Evolutionary conservation across 2,797 vertebrate genomes (phyloP).

Genomic region (Pangasius djambal): DNA sequence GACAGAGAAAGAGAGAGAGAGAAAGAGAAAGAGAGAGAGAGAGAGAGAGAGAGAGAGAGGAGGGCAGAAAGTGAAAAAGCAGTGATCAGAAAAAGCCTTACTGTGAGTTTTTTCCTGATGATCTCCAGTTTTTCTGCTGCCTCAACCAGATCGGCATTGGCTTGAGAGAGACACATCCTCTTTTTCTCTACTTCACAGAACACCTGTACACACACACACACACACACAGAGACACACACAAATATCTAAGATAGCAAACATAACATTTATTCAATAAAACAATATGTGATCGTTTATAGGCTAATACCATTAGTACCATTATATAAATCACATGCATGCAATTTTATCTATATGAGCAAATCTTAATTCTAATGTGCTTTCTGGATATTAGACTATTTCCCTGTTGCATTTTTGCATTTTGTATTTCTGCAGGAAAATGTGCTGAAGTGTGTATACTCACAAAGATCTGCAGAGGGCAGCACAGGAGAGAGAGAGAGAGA

Average conservation of each 20-base stretch:
- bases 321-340: background rate
- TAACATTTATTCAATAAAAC: background rate
- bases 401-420: background rate
- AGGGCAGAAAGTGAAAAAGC: background rate
- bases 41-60: background rate
- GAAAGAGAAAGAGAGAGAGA: background rate
- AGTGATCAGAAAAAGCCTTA: constrained; percentile 51
- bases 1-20: background rate
- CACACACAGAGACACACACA: background rate
- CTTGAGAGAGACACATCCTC: constrained; percentile 76
- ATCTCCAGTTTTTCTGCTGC: constrained; percentile 79
- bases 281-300: too few species aligned
- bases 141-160: constrained; percentile 74
- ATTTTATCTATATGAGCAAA: background rate
- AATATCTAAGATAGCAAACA: background rate
- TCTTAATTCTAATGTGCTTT: background rate
- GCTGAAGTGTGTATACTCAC: constrained; percentile 48
- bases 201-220: constrained; percentile 64
- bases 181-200: constrained; percentile 78
- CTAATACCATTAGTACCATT: background rate
- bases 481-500: constrained; percentile 63
- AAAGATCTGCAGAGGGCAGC: constrained; percentile 55
- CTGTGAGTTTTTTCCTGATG: constrained; percentile 77
- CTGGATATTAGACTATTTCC: background rate
- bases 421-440: background rate